A percentile compares a stretch with the other conserved stretches of the same genome.
These are phyloP conservation scores for Drosophila algonquin DNA, from an alignment of 2,888 invertebrate species.

Conservation along the genomic window DNA sequence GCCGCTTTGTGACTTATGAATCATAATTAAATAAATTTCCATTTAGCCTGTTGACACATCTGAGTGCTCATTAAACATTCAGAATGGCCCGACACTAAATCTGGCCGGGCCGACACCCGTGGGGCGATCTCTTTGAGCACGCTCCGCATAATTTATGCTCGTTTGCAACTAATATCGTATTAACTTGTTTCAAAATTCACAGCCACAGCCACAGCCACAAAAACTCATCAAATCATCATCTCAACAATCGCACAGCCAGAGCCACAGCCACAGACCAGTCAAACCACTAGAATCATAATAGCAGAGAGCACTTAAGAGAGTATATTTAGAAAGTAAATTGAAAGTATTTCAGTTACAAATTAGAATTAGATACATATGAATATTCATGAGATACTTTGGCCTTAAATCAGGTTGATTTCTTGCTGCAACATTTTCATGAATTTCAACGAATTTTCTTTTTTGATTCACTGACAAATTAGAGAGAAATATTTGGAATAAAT, in stretches of 20 bases:
- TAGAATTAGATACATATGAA: background rate
- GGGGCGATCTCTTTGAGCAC: conserved; percentile 56
- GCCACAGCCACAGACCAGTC: conserved; percentile 23
- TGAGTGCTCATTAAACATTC: conserved; percentile 77
- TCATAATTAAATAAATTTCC: conserved; percentile 73
- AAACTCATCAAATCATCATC: conserved; percentile 39
- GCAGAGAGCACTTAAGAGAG: background rate
- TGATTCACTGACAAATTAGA: background rate
- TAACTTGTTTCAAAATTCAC: conserved; percentile 65
- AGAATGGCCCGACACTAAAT: conserved; percentile 64
- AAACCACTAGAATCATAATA: too few relatives aligned
- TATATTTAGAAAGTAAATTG: background rate
- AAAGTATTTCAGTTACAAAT: background rate
- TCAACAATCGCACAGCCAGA: conserved; percentile 48
- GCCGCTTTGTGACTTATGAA: conserved; percentile 38
- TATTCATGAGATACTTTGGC: background rate
- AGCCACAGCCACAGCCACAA: conserved; percentile 56
- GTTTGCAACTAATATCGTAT: conserved; percentile 59
- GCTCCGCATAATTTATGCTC: conserved; percentile 66
- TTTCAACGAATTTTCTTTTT: background rate
- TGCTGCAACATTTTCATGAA: background rate
- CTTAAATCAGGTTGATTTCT: background rate
- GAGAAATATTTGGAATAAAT: background rate
- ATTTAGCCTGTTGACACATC: conserved; percentile 75
- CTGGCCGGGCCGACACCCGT: conserved; percentile 47